A percentile compares a stretch with the other conserved stretches of the same genome.
Conservation (phyloP, 2,113 vertebrate genomes). For the Trogon surrucura region DNA sequence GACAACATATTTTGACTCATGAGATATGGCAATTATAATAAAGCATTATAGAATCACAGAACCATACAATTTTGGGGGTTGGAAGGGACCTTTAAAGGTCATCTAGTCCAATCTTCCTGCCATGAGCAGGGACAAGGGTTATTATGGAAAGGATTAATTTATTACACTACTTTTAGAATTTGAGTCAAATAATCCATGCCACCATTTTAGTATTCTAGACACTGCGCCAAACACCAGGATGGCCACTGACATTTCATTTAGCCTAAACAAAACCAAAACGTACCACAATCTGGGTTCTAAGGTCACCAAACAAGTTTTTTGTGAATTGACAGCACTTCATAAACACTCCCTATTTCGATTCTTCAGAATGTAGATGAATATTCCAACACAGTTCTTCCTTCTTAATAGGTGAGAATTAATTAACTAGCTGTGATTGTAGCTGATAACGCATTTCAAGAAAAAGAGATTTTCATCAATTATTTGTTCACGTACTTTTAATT, state of each 20-base stretch:
- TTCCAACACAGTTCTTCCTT: background rate
- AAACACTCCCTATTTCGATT: background rate
- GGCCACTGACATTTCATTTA: background rate
- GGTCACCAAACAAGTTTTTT: background rate
- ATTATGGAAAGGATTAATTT: background rate
- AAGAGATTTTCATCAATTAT: background rate
- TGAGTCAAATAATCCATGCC: background rate
- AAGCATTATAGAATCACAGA: background rate
- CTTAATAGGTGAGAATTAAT: background rate
- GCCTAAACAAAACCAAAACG: rapidly evolving
- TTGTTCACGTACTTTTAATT: background rate
- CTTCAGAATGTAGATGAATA: background rate
- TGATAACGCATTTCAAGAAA: background rate
- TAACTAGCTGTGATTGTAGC: background rate
- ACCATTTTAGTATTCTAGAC: background rate
- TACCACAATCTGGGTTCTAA: background rate
- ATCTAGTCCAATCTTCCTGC: background rate
- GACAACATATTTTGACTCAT: background rate
- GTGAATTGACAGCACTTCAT: background rate
- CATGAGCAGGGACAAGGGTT: background rate
- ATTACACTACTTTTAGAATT: background rate
- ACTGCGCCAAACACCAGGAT: background rate
- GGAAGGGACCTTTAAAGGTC: background rate
- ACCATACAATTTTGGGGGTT: background rate
- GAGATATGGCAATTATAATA: background rate